Evolutionary conservation across 35 echinoderm and acorn worm species (phyloP), one percentile per base, ranked within the genome.

Genomic region (Eucidaris tribuloides): DNA sequence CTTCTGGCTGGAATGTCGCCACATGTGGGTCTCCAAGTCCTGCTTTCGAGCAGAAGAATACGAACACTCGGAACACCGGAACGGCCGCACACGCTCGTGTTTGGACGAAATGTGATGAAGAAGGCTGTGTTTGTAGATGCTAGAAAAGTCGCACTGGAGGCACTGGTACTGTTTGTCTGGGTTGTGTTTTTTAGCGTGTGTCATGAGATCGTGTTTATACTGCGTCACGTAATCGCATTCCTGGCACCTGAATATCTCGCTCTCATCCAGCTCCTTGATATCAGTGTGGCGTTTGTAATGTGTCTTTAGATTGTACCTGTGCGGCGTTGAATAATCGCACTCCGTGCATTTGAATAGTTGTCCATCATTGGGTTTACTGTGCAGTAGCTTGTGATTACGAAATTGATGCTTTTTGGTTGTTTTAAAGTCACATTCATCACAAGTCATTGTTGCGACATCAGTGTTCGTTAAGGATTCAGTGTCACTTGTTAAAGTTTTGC

Each of bases 71-170:
- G 77, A 77, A 45, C 96, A 99, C 38, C 83, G 85, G 65, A 60
- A 90, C 27, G 96, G 96, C 4, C 96, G 90, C 28, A 90, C 28
- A 24, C 76, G 71, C 17, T 85, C 77, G 41, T 99, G 96, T 57
- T 93, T 99, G 0, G 90, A 90, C 6, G 79, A 45, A 33, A 93
- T 71, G 71, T 99, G 96, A 36, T 99, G 96, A 11, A 93, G 9
- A 22, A 99, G 70, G 58, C 96, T 99, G 71, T 93, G 91, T 40
- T 84, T 93, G 39, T 99, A 99, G 36, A 99, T 99, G 45, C 90
- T 99, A 18, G 59, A 52, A 66, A 99, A 99, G 44, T 93, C 83
- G 41, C 96, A 99, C 23, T 90, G 54, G 2, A 87, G 58, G 58
- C 96, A 99, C 32, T 81, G 80, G 70, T 77, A 90, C 22, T 87